A percentile compares a stretch with the other conserved stretches of the same genome.
Conservation (phyloP, 2,888 invertebrate genomes). For the Microdon myrmicae region DNA sequence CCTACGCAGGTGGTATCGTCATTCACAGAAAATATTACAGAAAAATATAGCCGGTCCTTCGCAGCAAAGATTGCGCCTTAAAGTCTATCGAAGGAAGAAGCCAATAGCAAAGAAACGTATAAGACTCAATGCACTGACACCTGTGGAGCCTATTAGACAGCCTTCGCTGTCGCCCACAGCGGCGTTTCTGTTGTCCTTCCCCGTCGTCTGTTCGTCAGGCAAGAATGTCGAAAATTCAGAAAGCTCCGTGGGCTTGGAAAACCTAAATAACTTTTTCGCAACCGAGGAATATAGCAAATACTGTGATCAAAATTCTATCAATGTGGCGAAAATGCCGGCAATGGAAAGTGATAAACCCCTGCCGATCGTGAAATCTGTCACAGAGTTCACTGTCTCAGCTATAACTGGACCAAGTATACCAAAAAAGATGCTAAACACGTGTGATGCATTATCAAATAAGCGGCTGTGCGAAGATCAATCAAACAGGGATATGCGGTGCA, state of each 20-base stretch:
- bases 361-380: constrained; percentile 24
- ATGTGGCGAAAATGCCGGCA: constrained; percentile 15
- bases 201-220: constrained; percentile 69
- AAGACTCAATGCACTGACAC: constrained; percentile 70
- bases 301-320: constrained; percentile 39
- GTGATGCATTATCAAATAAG: not conserved
- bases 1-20: too few species aligned
- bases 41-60: too few species aligned
- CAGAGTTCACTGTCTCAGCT: constrained; percentile 27
- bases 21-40: too few species aligned
- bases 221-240: constrained; percentile 66
- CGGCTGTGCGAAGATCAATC: too few species aligned
- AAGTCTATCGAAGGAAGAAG: constrained; percentile 1
- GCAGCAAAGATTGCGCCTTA: too few species aligned
- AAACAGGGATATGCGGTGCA: too few species aligned
- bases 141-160: constrained; percentile 70
- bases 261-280: constrained; percentile 53
- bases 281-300: constrained; percentile 53
- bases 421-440: too few species aligned
- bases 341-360: constrained; percentile 2
- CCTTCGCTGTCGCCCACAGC: constrained; percentile 74
- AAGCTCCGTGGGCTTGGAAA: constrained; percentile 49
- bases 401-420: constrained; percentile 35
- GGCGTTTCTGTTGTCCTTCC: constrained; percentile 73
- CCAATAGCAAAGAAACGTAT: not conserved